Evolutionary conservation across 2,113 vertebrate genomes (phyloP).

Genomic region (Pyrgilauda ruficollis): DNA sequence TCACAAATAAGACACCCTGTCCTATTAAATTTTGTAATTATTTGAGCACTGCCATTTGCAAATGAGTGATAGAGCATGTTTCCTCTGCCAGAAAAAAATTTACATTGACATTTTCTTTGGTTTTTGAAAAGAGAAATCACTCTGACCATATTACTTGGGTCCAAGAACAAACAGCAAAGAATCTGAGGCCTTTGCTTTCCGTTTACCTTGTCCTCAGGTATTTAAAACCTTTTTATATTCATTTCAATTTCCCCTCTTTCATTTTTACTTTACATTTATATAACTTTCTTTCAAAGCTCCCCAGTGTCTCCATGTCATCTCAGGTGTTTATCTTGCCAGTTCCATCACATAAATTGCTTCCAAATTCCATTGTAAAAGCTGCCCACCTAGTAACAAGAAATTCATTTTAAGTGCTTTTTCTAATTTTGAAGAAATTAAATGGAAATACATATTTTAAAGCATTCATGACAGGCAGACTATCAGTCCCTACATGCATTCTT

Average conservation of each 20-base stretch:
- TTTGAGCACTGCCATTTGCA: not conserved
- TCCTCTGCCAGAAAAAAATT: not conserved
- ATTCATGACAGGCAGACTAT: not conserved
- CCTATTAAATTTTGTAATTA: not conserved
- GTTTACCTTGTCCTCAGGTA: not conserved
- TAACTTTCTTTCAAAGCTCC: not conserved
- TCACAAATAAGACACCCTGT: not conserved
- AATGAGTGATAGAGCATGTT: not conserved
- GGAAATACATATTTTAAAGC: slow-evolving; percentile 1
- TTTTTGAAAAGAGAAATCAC: not conserved
- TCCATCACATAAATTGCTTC: not conserved
- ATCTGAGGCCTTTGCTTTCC: not conserved
- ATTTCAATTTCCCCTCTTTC: not conserved
- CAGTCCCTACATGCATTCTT: not conserved
- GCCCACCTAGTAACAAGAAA: not conserved
- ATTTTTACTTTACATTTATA: not conserved
- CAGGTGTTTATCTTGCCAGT: not conserved
- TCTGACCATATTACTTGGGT: not conserved
- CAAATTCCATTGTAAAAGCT: not conserved
- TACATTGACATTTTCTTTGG: not conserved
- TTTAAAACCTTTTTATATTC: not conserved
- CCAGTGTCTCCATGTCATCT: not conserved
- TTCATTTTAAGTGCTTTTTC: not conserved
- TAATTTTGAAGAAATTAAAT: slow-evolving; percentile 2
- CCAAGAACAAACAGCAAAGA: not conserved